Evolutionary conservation across 2,888 invertebrate species (phyloP), one percentile per base, ranked within the genome.

Genomic region (Patella ulyssiponensis): DNA sequence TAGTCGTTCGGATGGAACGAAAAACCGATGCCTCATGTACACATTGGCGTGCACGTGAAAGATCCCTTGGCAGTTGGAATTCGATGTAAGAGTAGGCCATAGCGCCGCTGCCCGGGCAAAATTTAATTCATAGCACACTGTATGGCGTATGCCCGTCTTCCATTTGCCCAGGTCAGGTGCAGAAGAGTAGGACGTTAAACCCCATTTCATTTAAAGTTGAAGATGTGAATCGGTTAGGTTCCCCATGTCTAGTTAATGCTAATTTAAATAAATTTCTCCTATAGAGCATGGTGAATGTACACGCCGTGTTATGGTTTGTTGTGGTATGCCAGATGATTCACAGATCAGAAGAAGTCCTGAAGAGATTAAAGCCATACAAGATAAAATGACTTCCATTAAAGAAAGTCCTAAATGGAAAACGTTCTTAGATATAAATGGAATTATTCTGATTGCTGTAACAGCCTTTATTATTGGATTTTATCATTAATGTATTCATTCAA

Each of bases 381-480:
- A 71, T 12, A 80, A 80, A 73, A 73, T 85, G 79, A 84, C 83
- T 12, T 76, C 75, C 54, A 85, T 86, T 51, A 76, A 73, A 52
- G 86, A 86, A 76, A 75, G 81, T 73, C 80, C 82, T 3, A 77
- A 71, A 64, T 81, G 82, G 83, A 80, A 79, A 20, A 69, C 76
- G 15, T 52, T 85, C 20, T 81, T 84, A 23, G 81, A 86, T 74
- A 77, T 81, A 53, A 85, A 84, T 74, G 86, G 84, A 3, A 77
- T 86, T 17, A 80, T 86, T 53, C 76, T 83, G 12, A 51, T 85
- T 5, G 84, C 77, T 12, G 52, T 86, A 14, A 84, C 84, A 2
- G 83, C 85, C n/a, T 86, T 86, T 71, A 79, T 86, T 71, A 84
- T 86, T 23, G 86, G 85, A 1, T 86, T 84, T 73, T 80, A 75